Evolutionary conservation across 2,888 invertebrate genomes (phyloP).

Genomic region (Crepidodera aurea): DNA sequence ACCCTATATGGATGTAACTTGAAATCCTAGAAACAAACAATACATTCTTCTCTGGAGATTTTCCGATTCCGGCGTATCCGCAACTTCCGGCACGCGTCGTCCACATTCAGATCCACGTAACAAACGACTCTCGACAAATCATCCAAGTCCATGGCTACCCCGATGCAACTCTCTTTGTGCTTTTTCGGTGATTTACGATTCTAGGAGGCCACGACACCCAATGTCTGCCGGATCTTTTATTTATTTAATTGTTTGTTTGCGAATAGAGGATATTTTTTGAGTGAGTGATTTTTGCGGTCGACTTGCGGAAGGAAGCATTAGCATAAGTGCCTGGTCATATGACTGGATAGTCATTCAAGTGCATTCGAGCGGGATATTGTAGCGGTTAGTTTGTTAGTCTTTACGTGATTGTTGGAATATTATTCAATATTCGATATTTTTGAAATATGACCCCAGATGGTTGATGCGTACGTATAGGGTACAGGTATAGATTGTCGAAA

Average conservation of each 20-base stretch:
- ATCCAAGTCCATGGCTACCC: conserved; percentile 42
- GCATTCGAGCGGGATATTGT: not conserved
- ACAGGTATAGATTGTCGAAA: no score
- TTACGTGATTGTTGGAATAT: not conserved
- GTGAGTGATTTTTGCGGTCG: conserved; percentile 51
- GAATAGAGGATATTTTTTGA: conserved; percentile 52
- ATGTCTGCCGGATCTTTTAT: conserved; percentile 56
- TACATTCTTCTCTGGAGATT: conserved; percentile 15
- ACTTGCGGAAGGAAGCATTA: conserved; percentile 54
- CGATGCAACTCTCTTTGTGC: conserved; percentile 39
- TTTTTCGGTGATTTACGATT: conserved; percentile 46
- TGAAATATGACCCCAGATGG: no score
- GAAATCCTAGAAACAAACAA: not conserved
- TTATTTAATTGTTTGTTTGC: conserved; percentile 58
- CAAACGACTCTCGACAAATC: conserved; percentile 59
- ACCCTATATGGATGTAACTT: not conserved
- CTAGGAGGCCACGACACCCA: conserved; percentile 33
- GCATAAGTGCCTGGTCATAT: conserved; percentile 46
- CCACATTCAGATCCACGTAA: conserved; percentile 47
- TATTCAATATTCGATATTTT: not conserved
- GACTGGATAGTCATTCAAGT: conserved; percentile 6
- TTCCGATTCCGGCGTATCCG: conserved; percentile 43
- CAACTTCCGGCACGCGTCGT: conserved; percentile 51
- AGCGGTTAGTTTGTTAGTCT: not conserved
- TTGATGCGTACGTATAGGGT: no score